Percentiles rank a stretch among this genome's conserved stretches.
Evolutionary conservation across 2,113 vertebrate genomes (phyloP).

Genomic region (Callocephalon fimbriatum): DNA sequence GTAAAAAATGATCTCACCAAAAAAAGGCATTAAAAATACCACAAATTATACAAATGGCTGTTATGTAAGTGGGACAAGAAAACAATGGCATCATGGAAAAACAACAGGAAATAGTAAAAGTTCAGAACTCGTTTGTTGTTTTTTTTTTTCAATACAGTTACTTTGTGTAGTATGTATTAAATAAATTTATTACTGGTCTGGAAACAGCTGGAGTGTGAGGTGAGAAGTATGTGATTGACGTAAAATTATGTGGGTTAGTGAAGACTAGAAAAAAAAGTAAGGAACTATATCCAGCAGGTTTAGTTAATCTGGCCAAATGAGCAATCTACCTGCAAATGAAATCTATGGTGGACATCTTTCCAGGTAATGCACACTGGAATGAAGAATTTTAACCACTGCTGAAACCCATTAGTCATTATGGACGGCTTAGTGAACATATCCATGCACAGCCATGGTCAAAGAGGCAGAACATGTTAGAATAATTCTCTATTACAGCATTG

Average conservation of each 20-base stretch:
- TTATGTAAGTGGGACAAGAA: not conserved
- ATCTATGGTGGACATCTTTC: not conserved
- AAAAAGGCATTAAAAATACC: not conserved
- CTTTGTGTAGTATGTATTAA: not conserved
- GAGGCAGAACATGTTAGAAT: not conserved
- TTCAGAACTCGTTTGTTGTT: not conserved
- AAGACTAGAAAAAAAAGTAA: not conserved
- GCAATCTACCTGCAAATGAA: constrained; percentile 9
- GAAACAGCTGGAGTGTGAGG: not conserved
- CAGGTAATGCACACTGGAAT: not conserved
- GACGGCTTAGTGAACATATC: not conserved
- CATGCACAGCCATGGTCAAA: not conserved
- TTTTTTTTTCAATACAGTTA: not conserved
- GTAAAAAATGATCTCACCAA: not conserved
- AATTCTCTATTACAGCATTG: not conserved
- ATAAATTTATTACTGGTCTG: not conserved
- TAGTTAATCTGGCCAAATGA: constrained; percentile 2
- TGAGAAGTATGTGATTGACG: not conserved
- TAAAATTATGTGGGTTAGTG: not conserved
- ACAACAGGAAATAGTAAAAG: not conserved
- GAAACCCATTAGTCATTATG: not conserved
- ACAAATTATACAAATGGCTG: not conserved
- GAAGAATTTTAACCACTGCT: not conserved
- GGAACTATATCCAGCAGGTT: not conserved
- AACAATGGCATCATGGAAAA: not conserved